These are phyloP conservation scores for Cichladusa arquata DNA, from an alignment of 2,113 vertebrate species.

Conservation along the genomic window DNA sequence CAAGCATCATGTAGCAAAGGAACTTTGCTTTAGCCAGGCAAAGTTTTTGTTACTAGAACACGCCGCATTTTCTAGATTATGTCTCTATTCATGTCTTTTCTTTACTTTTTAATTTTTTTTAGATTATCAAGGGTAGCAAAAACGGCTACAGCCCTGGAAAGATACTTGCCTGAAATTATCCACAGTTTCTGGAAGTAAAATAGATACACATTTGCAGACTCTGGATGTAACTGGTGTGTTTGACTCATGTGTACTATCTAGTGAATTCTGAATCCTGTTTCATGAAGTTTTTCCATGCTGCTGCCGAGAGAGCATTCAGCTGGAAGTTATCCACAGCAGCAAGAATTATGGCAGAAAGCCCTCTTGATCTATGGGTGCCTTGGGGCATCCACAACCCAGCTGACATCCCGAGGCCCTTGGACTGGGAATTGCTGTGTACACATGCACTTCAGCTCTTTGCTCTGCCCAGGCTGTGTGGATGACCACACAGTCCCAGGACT, in stretches of 20 bases:
- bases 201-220: neutral
- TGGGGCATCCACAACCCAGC: neutral
- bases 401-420: neutral
- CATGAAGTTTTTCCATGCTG: neutral
- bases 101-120: neutral
- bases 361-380: neutral
- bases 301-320: rapidly evolving
- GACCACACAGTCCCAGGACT: neutral
- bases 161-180: neutral
- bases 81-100: neutral
- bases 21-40: neutral
- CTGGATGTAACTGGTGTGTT: neutral
- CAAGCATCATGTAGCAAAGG: neutral
- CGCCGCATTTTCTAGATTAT: neutral
- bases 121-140: neutral
- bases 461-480: neutral
- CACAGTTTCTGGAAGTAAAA: neutral
- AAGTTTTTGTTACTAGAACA: neutral
- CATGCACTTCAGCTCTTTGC: neutral
- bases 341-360: neutral
- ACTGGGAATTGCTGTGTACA: neutral
- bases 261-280: neutral
- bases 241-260: neutral
- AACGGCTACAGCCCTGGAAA: neutral
- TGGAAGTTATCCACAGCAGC: neutral